phyloP scores from a whole-genome alignment of 2,888 invertebrate species.

The Hydriomena furcata region DNA sequence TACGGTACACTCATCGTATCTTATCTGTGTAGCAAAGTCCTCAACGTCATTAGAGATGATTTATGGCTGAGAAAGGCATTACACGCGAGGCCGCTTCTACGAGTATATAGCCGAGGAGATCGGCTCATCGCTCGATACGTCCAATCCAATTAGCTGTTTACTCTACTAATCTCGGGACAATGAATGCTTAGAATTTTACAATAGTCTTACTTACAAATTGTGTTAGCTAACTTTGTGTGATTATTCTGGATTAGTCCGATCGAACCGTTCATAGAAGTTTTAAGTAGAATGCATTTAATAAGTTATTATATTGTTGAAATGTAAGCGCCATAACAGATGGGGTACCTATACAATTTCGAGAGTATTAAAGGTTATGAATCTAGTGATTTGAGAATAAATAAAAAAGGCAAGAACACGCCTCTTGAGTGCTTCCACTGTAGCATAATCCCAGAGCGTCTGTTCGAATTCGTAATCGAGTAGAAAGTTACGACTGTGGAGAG shows the following conservation, averaged over 20 bases:
- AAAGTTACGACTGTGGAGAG: conserved; percentile 3
- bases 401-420: too few relatives aligned
- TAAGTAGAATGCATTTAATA: too few relatives aligned
- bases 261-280: too few relatives aligned
- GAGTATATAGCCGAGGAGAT: neutral
- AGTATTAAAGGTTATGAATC: too few relatives aligned
- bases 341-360: too few relatives aligned
- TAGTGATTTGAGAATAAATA: too few relatives aligned
- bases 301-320: too few relatives aligned
- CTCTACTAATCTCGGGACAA: conserved; percentile 2
- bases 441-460: neutral
- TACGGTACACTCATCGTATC: conserved; percentile 1
- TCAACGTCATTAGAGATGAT: conserved; percentile 11
- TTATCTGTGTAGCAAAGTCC: conserved; percentile 1
- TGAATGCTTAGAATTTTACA: neutral
- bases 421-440: neutral
- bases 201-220: neutral
- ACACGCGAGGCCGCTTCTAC: conserved; percentile 5
- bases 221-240: neutral
- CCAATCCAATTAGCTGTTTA: conserved; percentile 13
- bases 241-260: too few relatives aligned
- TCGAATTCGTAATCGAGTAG: conserved; percentile 7
- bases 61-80: neutral
- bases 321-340: too few relatives aligned
- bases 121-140: neutral